Evolutionary conservation across 2,113 vertebrate species (phyloP), one percentile per base, ranked within the genome.

Genomic region (Phycodurus eques): DNA sequence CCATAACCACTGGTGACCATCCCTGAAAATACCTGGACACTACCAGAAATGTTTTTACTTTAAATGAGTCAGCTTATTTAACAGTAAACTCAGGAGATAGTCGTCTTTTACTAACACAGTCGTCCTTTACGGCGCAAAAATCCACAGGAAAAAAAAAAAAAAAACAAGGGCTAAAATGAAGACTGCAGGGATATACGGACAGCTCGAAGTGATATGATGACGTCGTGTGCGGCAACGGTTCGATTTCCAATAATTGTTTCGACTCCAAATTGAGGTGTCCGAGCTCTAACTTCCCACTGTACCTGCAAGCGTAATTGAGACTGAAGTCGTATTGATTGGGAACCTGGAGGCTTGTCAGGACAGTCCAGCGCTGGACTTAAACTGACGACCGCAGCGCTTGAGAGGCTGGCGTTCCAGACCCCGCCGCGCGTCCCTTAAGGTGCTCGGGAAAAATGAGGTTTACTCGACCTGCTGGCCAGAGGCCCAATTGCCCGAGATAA

Each of bases 401-500:
- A 31, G 12, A 44, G 63, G 42, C 20, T 2, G 63, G 63, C 42
- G 42, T 65, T 46, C 42, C 63, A 17, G 11, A n/a, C 42, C 20
- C 43, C 61, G 17, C 35, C 19, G 20, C 39, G 4, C 15, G 19
- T 43, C 35, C 62, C 20, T 64, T 15, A 61, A 27, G 64, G 64
- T 8, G 44, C 43, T 47, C 7, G 64, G 22, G 14, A 66, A 66
- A 66, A 66, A 66, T 19, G 22, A 66, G 64, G 64, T 66, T 66
- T 66, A 47, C 42, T 27, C 35, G 10, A 43, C 39, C 42, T 14
- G 43, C 13, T 31, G 64, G 43, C 43, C 44, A 8, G 6, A 22
- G 43, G 64, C 44, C 64, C 43, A 31, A 66, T 22, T 65, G 63
- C 20, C 64, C 5, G 43, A 46, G 43, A 44, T 65, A n/a, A 44